Evolutionary conservation across 2,888 invertebrate genomes (phyloP), one percentile per base, ranked within the genome.

Genomic region (Epirrita christyi): DNA sequence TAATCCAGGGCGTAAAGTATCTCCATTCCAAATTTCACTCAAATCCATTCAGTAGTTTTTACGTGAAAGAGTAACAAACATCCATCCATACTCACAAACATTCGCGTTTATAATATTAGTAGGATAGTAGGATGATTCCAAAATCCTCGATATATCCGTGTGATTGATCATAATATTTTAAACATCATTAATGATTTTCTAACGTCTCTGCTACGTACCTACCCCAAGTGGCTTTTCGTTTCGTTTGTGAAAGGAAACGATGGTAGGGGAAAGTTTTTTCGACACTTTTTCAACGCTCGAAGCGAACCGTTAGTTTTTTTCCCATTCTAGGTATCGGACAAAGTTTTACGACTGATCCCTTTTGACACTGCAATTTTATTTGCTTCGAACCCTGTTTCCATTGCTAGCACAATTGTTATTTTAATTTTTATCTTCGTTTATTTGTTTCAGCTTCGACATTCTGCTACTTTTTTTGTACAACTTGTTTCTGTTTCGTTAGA

Each of bases 331-430:
- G 63, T 67, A 71, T 69, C 58, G 65, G 55, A 58, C 60, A 47
- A 59, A 70, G 55, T 73, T 79, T 78, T 77, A 76, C 61, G 68
- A 72, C 62, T 51, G 68, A 67, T 74, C 73, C 73, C 68, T 76
- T 78, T 69, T 73, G 68, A 70, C 62, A 59, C 65, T 70, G 66
- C 64, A 56, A 66, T 73, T 76, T 72, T 70, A 70, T 72, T 71
- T 69, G 61, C 67, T 69, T 61, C 67, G 66, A 66, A 68, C 62
- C 48, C 40, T 49, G 65, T 61, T 67, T 68, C 56, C 51, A 38
- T 37, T 58, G 46, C 63, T 64, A 57, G 61, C 54, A 61, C 58
- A 61, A 68, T 67, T 68, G 69, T 73, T 68, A 66, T 64, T 68
- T 59, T 59, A 70, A 68, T 66, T 65, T 59, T 50, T 43, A 41